Percentiles rank a stretch among this genome's conserved stretches.
phyloP scores from a whole-genome alignment of 2,113 vertebrate species.

The Rhynchomys soricoides region DNA sequence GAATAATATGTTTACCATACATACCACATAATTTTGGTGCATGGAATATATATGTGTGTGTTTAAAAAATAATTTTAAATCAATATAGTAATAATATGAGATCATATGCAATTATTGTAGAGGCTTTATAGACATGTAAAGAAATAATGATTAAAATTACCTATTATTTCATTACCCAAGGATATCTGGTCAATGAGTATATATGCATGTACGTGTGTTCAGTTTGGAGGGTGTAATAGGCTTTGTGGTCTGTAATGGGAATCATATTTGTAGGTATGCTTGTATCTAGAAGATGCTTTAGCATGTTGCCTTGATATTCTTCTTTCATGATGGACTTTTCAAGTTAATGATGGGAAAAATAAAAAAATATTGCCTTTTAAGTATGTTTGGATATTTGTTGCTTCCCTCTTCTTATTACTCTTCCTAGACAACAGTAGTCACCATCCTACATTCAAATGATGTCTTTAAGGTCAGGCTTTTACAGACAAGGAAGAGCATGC shows the following conservation, averaged over 20 bases:
- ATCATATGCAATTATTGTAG: neutral
- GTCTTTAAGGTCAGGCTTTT: neutral
- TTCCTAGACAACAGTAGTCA: neutral
- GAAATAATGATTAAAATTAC: neutral
- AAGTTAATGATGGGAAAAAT: neutral
- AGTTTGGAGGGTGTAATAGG: neutral
- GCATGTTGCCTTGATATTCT: neutral
- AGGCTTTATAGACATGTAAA: neutral
- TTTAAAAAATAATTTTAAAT: slow-evolving; percentile 46
- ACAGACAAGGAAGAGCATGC: neutral
- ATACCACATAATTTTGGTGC: neutral
- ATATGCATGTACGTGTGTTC: neutral
- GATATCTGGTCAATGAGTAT: neutral
- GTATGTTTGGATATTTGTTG: neutral
- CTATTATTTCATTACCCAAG: neutral
- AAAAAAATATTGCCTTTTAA: neutral
- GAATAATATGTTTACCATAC: neutral
- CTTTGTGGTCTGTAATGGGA: neutral
- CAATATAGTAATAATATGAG: neutral
- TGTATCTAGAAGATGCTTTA: neutral
- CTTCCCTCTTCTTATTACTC: neutral
- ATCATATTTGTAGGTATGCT: neutral
- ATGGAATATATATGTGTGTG: neutral
- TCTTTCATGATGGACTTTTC: neutral
- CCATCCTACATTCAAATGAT: neutral